Conservation (phyloP, 2,797 vertebrate genomes). For the Microhierax caerulescens region DNA sequence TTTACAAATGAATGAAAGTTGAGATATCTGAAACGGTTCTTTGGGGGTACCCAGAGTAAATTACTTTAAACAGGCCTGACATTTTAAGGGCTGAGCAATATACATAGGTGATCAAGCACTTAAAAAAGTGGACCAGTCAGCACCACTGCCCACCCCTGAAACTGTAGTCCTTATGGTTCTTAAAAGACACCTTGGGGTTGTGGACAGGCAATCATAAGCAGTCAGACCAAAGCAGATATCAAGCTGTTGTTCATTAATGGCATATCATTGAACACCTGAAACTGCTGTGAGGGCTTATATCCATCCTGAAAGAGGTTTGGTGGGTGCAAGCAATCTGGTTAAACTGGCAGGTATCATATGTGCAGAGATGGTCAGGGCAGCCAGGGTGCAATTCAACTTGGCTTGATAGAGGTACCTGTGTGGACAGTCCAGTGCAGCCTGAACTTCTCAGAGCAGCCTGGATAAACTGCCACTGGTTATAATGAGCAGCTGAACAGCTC, state of each 20-base stretch:
- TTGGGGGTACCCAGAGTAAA: neutral
- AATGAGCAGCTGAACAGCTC: neutral
- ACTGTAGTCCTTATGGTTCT: neutral
- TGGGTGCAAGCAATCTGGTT: neutral
- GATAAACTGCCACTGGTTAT: neutral
- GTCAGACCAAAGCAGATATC: neutral
- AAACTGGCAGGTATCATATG: neutral
- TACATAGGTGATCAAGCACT: neutral
- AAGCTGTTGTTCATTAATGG: neutral
- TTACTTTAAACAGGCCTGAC: neutral
- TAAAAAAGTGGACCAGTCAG: neutral
- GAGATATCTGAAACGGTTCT: neutral
- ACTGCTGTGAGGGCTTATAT: neutral
- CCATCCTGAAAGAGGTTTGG: neutral
- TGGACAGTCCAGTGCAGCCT: neutral
- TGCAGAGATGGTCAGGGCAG: neutral
- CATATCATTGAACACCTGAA: neutral
- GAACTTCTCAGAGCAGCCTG: neutral
- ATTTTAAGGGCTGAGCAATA: neutral
- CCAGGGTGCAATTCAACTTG: neutral
- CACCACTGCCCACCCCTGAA: neutral
- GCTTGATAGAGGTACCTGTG: neutral
- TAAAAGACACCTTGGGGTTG: neutral
- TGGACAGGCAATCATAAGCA: neutral
- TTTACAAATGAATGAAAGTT: neutral